Percentiles rank a stretch among this genome's conserved stretches.
Evolutionary conservation across 2,797 vertebrate genomes (phyloP).

Genomic region (Ptychobarbus kaznakovi): DNA sequence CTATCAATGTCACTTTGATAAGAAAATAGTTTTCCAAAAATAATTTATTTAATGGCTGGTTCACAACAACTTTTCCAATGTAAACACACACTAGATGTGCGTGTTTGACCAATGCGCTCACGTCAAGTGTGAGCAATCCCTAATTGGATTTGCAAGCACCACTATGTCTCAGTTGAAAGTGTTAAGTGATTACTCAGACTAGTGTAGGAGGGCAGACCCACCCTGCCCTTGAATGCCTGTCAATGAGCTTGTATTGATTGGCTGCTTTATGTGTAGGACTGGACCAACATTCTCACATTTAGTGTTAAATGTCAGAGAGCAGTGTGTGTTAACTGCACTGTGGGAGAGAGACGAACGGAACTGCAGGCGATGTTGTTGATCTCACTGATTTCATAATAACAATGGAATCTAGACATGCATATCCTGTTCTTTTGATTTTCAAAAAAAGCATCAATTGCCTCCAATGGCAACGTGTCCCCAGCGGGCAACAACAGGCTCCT

Average conservation of each 20-base stretch:
- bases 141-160: background rate
- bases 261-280: slow-evolving; percentile 28
- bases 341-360: background rate
- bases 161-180: background rate
- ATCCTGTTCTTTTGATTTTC: slow-evolving; percentile 44
- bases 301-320: slow-evolving; percentile 28
- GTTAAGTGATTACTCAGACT: slow-evolving; percentile 1
- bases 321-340: background rate
- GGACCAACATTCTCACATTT: slow-evolving; percentile 16
- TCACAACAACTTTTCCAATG: background rate
- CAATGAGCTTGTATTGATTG: slow-evolving; percentile 18
- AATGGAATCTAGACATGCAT: slow-evolving; percentile 40
- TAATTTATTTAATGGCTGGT: too few species aligned
- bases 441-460: slow-evolving; percentile 39
- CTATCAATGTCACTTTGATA: too few species aligned
- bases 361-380: slow-evolving; percentile 18
- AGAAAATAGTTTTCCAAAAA: background rate
- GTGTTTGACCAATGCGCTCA: background rate
- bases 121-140: background rate
- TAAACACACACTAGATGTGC: background rate
- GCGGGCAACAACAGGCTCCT: slow-evolving; percentile 26
- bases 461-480: slow-evolving; percentile 32
- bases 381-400: slow-evolving; percentile 38
- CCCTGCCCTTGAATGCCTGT: background rate
- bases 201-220: background rate